Percentiles rank a stretch among this genome's conserved stretches.
These are phyloP conservation scores for Sternotherus odoratus DNA, from an alignment of 2,797 vertebrate species.

Conservation along the genomic window DNA sequence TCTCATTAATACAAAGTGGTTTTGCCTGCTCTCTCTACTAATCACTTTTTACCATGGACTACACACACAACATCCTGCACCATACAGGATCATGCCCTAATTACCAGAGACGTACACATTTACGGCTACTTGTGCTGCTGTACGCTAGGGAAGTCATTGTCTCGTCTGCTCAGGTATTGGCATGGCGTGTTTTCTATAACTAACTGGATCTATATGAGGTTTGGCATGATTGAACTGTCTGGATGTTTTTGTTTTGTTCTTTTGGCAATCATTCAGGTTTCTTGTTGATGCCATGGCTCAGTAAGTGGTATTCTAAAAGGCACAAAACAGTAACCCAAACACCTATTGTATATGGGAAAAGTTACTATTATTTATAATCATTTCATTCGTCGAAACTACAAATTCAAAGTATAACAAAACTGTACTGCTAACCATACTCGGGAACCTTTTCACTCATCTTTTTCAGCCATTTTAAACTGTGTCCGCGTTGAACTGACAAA, in stretches of 20 bases:
- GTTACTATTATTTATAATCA: constrained; percentile 55
- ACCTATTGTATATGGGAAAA: constrained; percentile 17
- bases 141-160: neutral
- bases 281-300: constrained; percentile 30
- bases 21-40: constrained; percentile 7
- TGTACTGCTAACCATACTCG: constrained; percentile 14
- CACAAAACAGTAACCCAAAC: constrained; percentile 36
- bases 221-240: neutral
- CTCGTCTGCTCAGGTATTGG: neutral
- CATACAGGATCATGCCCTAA: neutral
- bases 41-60: neutral
- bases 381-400: constrained; percentile 44
- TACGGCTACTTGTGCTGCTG: neutral
- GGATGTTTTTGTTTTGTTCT: neutral
- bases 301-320: constrained; percentile 30
- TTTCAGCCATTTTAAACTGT: constrained; percentile 9
- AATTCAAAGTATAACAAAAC: constrained; percentile 54
- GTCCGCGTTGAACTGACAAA: constrained; percentile 20
- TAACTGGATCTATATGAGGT: neutral
- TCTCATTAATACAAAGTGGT: neutral
- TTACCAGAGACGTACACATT: neutral
- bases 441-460: constrained; percentile 16
- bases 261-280: constrained; percentile 26
- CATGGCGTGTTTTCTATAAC: neutral
- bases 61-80: neutral